Evolutionary conservation across 2,888 invertebrate genomes (phyloP).

Genomic region (Orthosia gracilis): DNA sequence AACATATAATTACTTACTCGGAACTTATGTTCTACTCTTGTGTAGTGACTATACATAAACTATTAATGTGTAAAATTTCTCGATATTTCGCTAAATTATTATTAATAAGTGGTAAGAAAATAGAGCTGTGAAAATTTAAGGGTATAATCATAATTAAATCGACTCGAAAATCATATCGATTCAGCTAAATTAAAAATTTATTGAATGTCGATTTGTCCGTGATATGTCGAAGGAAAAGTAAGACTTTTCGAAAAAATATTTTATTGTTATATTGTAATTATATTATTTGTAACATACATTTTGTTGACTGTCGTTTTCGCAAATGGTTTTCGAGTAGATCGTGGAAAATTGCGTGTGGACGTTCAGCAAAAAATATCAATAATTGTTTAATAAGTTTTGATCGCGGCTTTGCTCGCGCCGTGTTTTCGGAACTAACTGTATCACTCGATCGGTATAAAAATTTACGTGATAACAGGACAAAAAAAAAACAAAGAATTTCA

Average conservation of each 20-base stretch:
- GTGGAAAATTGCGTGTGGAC: slow-evolving; percentile 10
- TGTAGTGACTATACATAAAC: slow-evolving; percentile 18
- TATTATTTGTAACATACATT: slow-evolving; percentile 32
- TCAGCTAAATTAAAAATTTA: slow-evolving; percentile 60
- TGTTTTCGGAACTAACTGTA: slow-evolving; percentile 18
- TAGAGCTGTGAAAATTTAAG: slow-evolving; percentile 62
- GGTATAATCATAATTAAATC: slow-evolving; percentile 47
- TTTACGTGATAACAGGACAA: neutral
- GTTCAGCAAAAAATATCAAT: slow-evolving; percentile 10
- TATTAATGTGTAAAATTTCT: slow-evolving; percentile 39
- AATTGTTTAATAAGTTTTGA: neutral
- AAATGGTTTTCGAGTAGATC: slow-evolving; percentile 60
- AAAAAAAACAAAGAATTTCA: slow-evolving; percentile 9
- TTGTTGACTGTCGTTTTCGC: slow-evolving; percentile 23
- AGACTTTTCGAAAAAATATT: slow-evolving; percentile 52
- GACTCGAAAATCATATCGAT: slow-evolving; percentile 60
- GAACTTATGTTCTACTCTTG: slow-evolving; percentile 15
- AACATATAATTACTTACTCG: neutral
- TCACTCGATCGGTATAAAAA: slow-evolving; percentile 3
- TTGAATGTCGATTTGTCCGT: slow-evolving; percentile 52
- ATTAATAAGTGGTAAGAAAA: slow-evolving; percentile 56
- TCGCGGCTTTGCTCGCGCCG: slow-evolving; percentile 3
- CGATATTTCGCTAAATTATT: slow-evolving; percentile 37
- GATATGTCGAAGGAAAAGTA: slow-evolving; percentile 54
- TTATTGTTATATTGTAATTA: slow-evolving; percentile 35